These are phyloP conservation scores for Nothura maculosa DNA, from an alignment of 2,797 vertebrate species.

Conservation along the genomic window DNA sequence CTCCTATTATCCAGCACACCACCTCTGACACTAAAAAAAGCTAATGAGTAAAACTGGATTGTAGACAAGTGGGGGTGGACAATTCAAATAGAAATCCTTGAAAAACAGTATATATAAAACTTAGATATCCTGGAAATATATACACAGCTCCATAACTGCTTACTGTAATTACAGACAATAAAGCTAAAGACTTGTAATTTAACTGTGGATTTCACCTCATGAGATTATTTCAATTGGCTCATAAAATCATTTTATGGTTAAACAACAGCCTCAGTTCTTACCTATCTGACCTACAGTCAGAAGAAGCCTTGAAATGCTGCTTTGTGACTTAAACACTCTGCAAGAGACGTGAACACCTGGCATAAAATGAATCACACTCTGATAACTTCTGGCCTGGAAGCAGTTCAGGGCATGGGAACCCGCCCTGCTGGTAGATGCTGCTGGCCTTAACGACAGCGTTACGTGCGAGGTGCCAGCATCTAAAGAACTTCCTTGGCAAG, in stretches of 20 bases:
- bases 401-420: background rate
- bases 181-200: background rate
- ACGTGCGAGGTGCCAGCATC: background rate
- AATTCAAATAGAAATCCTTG: background rate
- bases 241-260: background rate
- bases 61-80: background rate
- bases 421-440: background rate
- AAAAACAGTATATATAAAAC: background rate
- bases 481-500: background rate
- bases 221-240: background rate
- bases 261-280: background rate
- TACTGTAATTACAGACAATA: background rate
- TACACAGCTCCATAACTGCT: background rate
- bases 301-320: background rate
- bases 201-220: background rate
- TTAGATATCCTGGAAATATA: background rate
- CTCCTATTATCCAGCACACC: background rate
- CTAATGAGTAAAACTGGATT: background rate
- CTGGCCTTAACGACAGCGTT: background rate
- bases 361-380: background rate
- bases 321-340: background rate
- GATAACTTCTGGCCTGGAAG: background rate
- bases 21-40: background rate
- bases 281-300: background rate
- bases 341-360: background rate